Evolutionary conservation across 2,113 vertebrate genomes (phyloP), one percentile per base, ranked within the genome.

Genomic region (Corythornis cristatus): DNA sequence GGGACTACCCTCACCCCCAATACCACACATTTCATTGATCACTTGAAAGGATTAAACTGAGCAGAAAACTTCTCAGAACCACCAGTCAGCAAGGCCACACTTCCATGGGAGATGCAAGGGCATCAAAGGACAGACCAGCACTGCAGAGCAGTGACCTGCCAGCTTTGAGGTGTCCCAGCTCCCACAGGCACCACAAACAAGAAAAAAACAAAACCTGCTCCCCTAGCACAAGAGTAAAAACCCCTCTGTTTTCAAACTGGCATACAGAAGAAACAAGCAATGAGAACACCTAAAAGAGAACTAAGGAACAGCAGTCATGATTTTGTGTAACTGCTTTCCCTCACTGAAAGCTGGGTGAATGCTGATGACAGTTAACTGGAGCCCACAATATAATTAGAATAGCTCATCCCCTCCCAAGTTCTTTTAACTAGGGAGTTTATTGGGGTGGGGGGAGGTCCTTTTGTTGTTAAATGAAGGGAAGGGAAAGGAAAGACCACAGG

Each of bases 11-110:
- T 73, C 76, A 35, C 75, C 46, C 71, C 26, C 64, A 89, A 5
- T 57, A 60, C 54, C 70, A 76, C 17, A 72, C 65, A 84, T 56
- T 40, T 88, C 80, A 96, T 60, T 86, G 73, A 96, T 92, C 67
- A 78, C 22, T 12, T 76, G 51, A 92, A 93, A 95, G 60, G 83
- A 95, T 92, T 94, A 91, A 95, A 95, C 35, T 76, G 90, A 96
- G 87, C 90, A 88, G 84, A 93, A 96, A 94, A 81, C 51, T 76
- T 77, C 61, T 78, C 40, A 65, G 81, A 88, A 67, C n/a, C 48
- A 37, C 46, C 60, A 80, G 43, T 54, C 68, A 88, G 53, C 37
- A 70, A 60, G 56, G 51, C 46, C 75, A 67, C 73, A 64, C 51
- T 78, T 94, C 86, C 67, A 28, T 0, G 19, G 29, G 15, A 71